Base-by-base conservation (phyloP, 1,140 invertebrate species). In the Pinna nobilis region DNA sequence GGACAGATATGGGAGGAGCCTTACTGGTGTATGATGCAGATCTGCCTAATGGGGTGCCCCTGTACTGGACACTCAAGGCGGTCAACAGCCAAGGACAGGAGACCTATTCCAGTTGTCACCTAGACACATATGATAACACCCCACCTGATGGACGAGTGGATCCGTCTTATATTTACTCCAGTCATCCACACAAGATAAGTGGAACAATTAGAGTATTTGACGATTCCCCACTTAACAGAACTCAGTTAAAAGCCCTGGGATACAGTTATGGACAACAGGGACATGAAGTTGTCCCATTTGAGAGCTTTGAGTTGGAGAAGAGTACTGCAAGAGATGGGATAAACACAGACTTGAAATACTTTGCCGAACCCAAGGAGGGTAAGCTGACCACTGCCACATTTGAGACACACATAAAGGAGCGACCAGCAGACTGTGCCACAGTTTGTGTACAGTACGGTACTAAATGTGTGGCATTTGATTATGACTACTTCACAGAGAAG, bases 51-150 rank as follows among this genome's bases (percentile, higher is more conserved):
- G 77, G 77, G 47, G 55, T 79, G 11, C 80, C 80, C 35, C 57
- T 82, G 5, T 74, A 76, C 63, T 82, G 65, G 39, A 79, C 78
- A 4, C 68, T 79, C 18, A 77, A 70, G 63, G 80, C 74, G 30
- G 63, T 30, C 6, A 82, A 82, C 49, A 70, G 49, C 23, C 74
- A 79, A 64, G 77, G 77, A 18, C 28, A 63, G 23, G 65, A 63
- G 33, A 55, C 65, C 20, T 57, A 32, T 9, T 44, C 61, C 0
- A 18, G 66, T n/a, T 82, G 80, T 49, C 49, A 50, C 25, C 50
- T 82, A 0, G 20, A 59, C 15, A 77, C 80, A 13, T 79, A 66
- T 53, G 80, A 82, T 47, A 77, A 69, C 23, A 77, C 80, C 11
- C 37, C 77, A 50, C 80, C 80, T 13, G 75, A 74, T 68, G 80